phyloP scores from a whole-genome alignment of 2,888 invertebrate genomes.

The Nomada ruficornis region DNA sequence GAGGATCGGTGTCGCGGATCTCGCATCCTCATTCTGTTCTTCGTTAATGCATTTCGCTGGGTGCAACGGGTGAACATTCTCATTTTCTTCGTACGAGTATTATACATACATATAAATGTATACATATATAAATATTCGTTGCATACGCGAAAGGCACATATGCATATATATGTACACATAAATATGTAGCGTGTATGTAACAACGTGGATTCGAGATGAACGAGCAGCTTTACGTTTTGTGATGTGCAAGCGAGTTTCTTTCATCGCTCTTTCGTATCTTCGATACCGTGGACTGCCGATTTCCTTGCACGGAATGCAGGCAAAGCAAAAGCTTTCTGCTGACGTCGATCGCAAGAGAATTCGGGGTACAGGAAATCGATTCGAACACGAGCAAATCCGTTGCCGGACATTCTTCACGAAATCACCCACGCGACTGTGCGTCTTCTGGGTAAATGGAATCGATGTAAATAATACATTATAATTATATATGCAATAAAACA shows the following conservation, averaged over 20 bases:
- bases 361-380: not conserved
- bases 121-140: slow-evolving; percentile 54
- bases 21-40: slow-evolving; percentile 2
- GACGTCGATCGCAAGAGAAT: not conserved
- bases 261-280: not conserved
- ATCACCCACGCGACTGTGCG: not conserved
- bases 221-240: slow-evolving; percentile 21
- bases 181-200: slow-evolving; percentile 29
- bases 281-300: not conserved
- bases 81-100: slow-evolving; percentile 63
- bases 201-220: slow-evolving; percentile 41
- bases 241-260: not conserved
- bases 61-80: slow-evolving; percentile 44
- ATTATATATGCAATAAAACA: slow-evolving; percentile 71
- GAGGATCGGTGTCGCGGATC: slow-evolving; percentile 4
- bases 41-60: slow-evolving; percentile 52
- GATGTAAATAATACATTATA: slow-evolving; percentile 71
- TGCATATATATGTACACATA: slow-evolving; percentile 8
- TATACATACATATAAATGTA: slow-evolving; percentile 42
- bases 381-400: not conserved
- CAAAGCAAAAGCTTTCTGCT: slow-evolving; percentile 1
- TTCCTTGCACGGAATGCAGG: not conserved
- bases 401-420: slow-evolving; percentile 1
- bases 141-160: slow-evolving; percentile 33
- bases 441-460: slow-evolving; percentile 62